Conservation (phyloP, 1,140 invertebrate genomes). For the Streblospio benedicti region DNA sequence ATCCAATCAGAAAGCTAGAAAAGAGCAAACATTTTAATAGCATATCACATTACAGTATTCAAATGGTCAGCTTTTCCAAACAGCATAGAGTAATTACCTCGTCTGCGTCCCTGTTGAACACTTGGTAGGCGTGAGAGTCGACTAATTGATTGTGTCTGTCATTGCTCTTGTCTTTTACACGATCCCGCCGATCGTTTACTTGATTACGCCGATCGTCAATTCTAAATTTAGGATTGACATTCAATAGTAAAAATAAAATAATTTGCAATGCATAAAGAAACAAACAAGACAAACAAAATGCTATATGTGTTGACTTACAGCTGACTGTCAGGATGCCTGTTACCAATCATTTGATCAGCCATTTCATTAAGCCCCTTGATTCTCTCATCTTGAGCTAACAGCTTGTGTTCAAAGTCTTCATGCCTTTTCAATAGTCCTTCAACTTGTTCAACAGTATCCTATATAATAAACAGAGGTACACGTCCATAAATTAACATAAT, state of each 20-base stretch:
- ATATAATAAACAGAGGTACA: constrained; percentile 19
- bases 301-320: constrained; percentile 59
- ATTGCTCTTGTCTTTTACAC: constrained; percentile 90
- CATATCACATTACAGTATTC: constrained; percentile 61
- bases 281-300: too few relatives aligned
- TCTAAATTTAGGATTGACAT: constrained; percentile 45
- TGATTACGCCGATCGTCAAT: constrained; percentile 85
- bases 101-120: constrained; percentile 96
- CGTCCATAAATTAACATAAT: background rate
- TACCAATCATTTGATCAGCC: constrained; percentile 72
- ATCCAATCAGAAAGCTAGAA: constrained; percentile 62
- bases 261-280: too few relatives aligned
- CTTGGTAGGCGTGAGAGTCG: constrained; percentile 93
- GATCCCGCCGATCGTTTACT: constrained; percentile 75
- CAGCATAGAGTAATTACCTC: constrained; percentile 78
- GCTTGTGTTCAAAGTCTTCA: constrained; percentile 85
- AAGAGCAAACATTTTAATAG: background rate
- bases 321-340: constrained; percentile 75
- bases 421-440: constrained; percentile 88
- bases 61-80: background rate
- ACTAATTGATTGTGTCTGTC: constrained; percentile 87
- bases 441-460: constrained; percentile 87
- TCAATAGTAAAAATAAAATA: constrained; percentile 6
- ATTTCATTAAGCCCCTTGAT: constrained; percentile 75
- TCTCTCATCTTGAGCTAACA: constrained; percentile 87